A percentile compares a stretch with the other conserved stretches of the same genome.
Conservation (phyloP, 2,888 invertebrate genomes). For the Andrena flavipes region DNA sequence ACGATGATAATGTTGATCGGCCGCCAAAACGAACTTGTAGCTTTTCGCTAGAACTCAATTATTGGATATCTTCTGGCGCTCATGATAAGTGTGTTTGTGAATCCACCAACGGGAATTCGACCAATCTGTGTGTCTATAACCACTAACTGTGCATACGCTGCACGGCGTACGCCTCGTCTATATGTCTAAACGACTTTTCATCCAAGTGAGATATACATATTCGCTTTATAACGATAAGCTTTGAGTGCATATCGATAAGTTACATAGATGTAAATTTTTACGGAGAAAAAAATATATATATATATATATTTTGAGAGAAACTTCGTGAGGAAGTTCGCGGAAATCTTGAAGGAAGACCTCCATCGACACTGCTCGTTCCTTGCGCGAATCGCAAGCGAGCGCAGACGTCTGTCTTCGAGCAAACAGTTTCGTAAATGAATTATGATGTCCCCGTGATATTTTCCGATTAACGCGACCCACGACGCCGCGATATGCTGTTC, state of each 20-base stretch:
- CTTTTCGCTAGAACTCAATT: conserved; percentile 28
- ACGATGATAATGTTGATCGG: conserved; percentile 55
- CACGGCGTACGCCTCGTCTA: conserved; percentile 50
- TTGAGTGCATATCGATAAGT: conserved; percentile 67
- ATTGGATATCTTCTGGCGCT: conserved; percentile 45
- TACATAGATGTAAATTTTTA: conserved; percentile 71
- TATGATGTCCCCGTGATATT: conserved; percentile 38
- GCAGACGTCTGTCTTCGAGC: neutral
- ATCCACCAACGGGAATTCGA: conserved; percentile 76
- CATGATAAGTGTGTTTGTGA: conserved; percentile 65
- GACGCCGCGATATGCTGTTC: neutral
- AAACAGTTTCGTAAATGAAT: conserved; percentile 16
- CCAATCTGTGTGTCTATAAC: conserved; percentile 82
- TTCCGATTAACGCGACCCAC: conserved; percentile 23
- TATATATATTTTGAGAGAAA: conserved; percentile 70
- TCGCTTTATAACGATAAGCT: conserved; percentile 66
- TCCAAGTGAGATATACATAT: conserved; percentile 47
- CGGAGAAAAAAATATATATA: conserved; percentile 24
- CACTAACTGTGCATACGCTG: conserved; percentile 40
- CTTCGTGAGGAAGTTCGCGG: conserved; percentile 49
- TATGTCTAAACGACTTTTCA: conserved; percentile 44
- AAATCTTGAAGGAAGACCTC: conserved; percentile 21
- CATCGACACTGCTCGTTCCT: conserved; percentile 31
- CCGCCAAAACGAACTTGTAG: conserved; percentile 17
- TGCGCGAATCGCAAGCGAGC: neutral